phyloP scores from a whole-genome alignment of 2,113 vertebrate genomes.

The Carassius auratus region DNA sequence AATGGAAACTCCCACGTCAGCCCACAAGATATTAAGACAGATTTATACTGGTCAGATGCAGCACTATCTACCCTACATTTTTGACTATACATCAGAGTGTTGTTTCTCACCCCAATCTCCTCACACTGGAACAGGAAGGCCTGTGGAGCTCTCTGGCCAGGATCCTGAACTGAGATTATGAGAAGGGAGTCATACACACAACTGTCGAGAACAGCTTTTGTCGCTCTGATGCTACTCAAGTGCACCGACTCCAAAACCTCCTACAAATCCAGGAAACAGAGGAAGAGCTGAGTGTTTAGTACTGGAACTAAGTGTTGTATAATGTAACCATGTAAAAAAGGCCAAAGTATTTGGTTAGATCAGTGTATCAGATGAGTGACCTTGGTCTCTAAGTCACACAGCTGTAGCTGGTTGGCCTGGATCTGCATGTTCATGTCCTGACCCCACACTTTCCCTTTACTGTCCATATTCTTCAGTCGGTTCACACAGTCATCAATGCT shows the following conservation, averaged over 20 bases:
- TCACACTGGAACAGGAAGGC: constrained; percentile 89
- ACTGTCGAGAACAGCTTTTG: constrained; percentile 71
- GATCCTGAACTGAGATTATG: constrained; percentile 74
- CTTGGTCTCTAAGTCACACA: constrained; percentile 89
- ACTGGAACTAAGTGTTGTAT: not conserved
- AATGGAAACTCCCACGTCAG: not conserved
- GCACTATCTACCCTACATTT: not conserved
- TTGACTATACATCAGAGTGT: not conserved
- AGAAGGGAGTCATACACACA: constrained; percentile 83
- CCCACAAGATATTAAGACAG: not conserved
- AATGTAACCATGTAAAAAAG: not conserved
- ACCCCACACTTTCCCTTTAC: constrained; percentile 85
- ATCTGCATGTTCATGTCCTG: constrained; percentile 86
- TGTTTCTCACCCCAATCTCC: constrained; percentile 79
- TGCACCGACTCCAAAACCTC: constrained; percentile 81
- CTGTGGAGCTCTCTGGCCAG: constrained; percentile 55
- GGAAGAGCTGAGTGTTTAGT: not conserved
- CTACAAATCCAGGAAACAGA: constrained; percentile 65
- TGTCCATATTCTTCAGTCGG: constrained; percentile 78
- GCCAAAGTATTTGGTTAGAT: not conserved
- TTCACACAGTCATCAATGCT: constrained; percentile 74
- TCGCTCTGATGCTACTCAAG: constrained; percentile 72
- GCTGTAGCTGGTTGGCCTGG: constrained; percentile 72
- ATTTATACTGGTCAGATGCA: not conserved
- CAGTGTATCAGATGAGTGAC: constrained; percentile 61